Evolutionary conservation across 2,797 vertebrate species (phyloP).

Genomic region (Sebastes kiyomatsui): DNA sequence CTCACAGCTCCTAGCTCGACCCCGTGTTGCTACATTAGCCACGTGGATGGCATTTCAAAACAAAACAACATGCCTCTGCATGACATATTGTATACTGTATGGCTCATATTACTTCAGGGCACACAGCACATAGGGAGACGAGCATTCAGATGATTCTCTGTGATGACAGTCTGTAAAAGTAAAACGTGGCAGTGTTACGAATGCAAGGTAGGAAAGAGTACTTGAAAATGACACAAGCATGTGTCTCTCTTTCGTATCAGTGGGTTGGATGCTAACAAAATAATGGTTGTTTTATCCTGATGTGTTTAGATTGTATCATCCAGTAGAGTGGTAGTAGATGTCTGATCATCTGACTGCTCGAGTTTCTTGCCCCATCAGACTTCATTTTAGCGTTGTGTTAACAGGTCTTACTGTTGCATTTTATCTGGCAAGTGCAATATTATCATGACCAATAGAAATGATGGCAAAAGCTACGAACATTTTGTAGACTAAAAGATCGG

Average conservation of each 20-base stretch:
- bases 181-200: neutral
- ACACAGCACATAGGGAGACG: neutral
- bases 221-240: neutral
- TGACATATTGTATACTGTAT: neutral
- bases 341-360: neutral
- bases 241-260: neutral
- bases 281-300: neutral
- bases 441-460: no score
- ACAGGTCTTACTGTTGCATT: neutral
- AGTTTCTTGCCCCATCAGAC: neutral
- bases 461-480: no score
- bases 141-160: neutral
- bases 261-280: neutral
- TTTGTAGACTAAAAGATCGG: no score
- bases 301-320: neutral
- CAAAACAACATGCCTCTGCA: slow-evolving; percentile 40
- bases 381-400: neutral
- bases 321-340: neutral
- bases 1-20: slow-evolving; percentile 24
- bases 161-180: neutral
- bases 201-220: neutral
- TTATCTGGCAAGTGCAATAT: neutral
- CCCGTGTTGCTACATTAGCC: slow-evolving; percentile 54
- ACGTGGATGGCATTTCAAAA: slow-evolving; percentile 42
- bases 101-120: slow-evolving; percentile 13